Conservation (phyloP, 2,888 invertebrate genomes). For the Synanthedon myopaeformis region DNA sequence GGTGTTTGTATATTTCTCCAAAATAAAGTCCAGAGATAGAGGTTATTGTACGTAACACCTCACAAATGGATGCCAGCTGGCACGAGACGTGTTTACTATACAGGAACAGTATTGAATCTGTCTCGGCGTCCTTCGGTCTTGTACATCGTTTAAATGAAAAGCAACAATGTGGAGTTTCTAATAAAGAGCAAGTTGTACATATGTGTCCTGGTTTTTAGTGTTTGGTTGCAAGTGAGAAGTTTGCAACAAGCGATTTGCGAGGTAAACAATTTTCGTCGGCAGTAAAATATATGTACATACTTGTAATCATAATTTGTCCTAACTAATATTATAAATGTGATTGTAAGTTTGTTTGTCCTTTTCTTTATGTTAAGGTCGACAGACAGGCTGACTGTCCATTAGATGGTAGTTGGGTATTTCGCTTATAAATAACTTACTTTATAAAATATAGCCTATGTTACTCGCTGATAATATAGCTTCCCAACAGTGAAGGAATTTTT, state of each 20-base stretch:
- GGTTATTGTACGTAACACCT: background rate
- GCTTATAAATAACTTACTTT: too few relatives aligned
- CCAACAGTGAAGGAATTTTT: too few relatives aligned
- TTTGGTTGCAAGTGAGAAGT: constrained; percentile 17
- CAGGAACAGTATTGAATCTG: background rate
- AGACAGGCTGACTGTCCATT: too few relatives aligned
- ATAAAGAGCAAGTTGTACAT: constrained; percentile 2
- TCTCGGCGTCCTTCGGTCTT: background rate
- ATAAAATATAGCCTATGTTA: too few relatives aligned
- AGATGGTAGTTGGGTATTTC: too few relatives aligned
- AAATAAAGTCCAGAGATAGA: background rate
- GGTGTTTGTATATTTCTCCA: background rate
- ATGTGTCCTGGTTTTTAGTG: constrained; percentile 10
- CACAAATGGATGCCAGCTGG: background rate
- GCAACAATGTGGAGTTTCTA: background rate
- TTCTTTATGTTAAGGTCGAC: too few relatives aligned
- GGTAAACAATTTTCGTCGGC: background rate
- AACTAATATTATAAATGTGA: too few relatives aligned
- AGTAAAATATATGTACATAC: background rate
- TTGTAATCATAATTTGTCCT: background rate
- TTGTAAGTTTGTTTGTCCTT: too few relatives aligned
- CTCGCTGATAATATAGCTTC: too few relatives aligned
- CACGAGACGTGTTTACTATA: background rate
- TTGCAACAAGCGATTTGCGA: background rate
- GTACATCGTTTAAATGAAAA: constrained; percentile 2